Evolutionary conservation across 2,113 vertebrate genomes (phyloP).

Genomic region (Melanostigma gelatinosum): DNA sequence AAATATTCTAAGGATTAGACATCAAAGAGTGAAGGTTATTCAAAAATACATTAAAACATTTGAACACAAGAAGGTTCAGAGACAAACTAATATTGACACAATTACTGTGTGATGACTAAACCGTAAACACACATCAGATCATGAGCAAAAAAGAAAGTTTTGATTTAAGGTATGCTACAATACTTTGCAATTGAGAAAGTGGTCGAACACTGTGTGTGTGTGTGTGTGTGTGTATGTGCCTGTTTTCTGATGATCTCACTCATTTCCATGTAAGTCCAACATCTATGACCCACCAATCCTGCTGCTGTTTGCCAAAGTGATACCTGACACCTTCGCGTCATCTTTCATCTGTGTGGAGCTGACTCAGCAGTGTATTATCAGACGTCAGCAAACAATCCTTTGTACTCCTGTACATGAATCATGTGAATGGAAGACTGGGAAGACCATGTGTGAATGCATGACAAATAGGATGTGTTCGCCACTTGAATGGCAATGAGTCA

Average conservation of each 20-base stretch:
- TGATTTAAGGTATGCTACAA: neutral
- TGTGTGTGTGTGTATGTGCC: neutral
- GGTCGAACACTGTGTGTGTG: neutral
- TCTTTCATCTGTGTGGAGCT: slow-evolving; percentile 51
- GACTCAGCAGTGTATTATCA: slow-evolving; percentile 50
- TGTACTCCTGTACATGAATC: slow-evolving; percentile 31
- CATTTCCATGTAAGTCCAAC: slow-evolving; percentile 11
- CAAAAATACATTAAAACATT: neutral
- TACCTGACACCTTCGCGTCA: slow-evolving; percentile 60
- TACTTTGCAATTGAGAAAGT: slow-evolving; percentile 20
- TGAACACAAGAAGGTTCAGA: neutral
- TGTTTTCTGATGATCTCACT: slow-evolving; percentile 25
- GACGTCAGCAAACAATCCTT: slow-evolving; percentile 51
- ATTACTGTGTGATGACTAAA: neutral
- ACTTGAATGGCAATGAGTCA: neutral
- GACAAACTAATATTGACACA: neutral
- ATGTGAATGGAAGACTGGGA: neutral
- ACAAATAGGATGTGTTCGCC: neutral
- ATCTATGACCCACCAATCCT: slow-evolving; percentile 5
- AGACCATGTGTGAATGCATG: neutral
- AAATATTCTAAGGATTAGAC: neutral
- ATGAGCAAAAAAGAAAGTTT: neutral
- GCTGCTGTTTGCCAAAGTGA: slow-evolving; percentile 44
- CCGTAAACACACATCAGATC: neutral
- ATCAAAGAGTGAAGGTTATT: neutral